Evolutionary conservation across 2,888 invertebrate species (phyloP).

Genomic region (Lepeophtheirus nordmannii): DNA sequence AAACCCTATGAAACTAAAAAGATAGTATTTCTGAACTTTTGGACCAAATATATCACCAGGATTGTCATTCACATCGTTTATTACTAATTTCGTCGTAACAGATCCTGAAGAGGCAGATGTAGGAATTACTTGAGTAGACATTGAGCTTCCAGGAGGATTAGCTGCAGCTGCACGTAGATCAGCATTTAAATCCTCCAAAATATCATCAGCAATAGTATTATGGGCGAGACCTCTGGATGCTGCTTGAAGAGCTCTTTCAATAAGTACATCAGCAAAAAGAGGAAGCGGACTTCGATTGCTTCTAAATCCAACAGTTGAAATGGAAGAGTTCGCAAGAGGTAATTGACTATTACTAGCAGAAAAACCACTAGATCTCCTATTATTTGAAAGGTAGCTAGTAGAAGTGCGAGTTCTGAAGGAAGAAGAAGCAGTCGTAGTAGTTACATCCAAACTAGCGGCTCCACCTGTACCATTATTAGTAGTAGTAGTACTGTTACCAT

Average conservation of each 20-base stretch:
- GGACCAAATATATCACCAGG: neutral
- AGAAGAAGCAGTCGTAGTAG: slow-evolving; percentile 9
- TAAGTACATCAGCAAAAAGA: slow-evolving; percentile 32
- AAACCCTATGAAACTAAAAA: neutral
- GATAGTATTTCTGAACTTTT: slow-evolving; percentile 7
- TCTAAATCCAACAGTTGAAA: slow-evolving; percentile 22
- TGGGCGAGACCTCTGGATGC: slow-evolving; percentile 21
- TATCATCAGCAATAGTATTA: neutral
- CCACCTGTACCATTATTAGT: neutral
- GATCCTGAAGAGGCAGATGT: neutral
- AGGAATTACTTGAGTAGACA: neutral
- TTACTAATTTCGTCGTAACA: slow-evolving; percentile 7
- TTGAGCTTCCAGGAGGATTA: neutral
- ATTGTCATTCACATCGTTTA: slow-evolving; percentile 15
- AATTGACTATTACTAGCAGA: neutral
- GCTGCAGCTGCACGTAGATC: neutral
- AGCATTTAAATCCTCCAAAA: neutral
- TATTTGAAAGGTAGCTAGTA: neutral
- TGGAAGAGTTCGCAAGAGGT: slow-evolving; percentile 1
- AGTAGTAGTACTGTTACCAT: no score
- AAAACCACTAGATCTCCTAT: neutral
- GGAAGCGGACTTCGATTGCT: slow-evolving; percentile 30
- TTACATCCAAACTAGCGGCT: neutral
- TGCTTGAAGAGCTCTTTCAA: slow-evolving; percentile 33
- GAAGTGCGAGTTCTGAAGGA: slow-evolving; percentile 3